A percentile compares a stretch with the other conserved stretches of the same genome.
These are phyloP conservation scores for Pachypeltis micranthus DNA, from an alignment of 1,140 invertebrate genomes.

Conservation along the genomic window DNA sequence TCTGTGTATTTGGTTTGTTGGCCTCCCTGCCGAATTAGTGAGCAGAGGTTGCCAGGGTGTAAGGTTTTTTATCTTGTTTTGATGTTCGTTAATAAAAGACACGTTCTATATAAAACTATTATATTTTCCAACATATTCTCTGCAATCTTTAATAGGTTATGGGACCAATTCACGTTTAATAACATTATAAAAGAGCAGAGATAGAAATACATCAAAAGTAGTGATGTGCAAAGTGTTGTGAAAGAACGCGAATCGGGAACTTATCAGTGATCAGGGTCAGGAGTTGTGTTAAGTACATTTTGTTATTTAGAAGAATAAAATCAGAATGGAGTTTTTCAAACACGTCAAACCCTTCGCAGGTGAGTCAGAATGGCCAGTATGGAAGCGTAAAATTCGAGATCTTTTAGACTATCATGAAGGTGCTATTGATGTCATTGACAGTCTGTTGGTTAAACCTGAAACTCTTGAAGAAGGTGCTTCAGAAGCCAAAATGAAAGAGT, in stretches of 20 bases:
- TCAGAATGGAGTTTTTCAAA: constrained; percentile 27
- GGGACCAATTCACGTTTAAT: neutral
- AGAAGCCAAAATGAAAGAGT: constrained; percentile 5
- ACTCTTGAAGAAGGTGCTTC: constrained; percentile 17
- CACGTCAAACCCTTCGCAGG: constrained; percentile 27
- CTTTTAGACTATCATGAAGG: constrained; percentile 29
- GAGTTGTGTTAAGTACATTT: too few relatives aligned
- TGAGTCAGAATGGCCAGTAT: constrained; percentile 27
- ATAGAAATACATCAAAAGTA: too few relatives aligned
- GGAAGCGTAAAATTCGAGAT: constrained; percentile 29
- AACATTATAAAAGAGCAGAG: too few relatives aligned
- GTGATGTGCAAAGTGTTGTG: neutral
- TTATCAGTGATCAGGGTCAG: too few relatives aligned
- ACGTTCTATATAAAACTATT: too few relatives aligned
- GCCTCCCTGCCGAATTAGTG: too few relatives aligned
- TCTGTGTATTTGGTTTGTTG: too few relatives aligned
- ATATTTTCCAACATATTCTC: too few relatives aligned
- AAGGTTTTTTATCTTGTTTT: too few relatives aligned
- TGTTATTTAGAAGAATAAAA: too few relatives aligned
- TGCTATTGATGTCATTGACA: constrained; percentile 28
- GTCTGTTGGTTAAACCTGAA: constrained; percentile 25
- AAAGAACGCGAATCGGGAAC: constrained; percentile 13
- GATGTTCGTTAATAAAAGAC: too few relatives aligned
- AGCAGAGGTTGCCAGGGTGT: too few relatives aligned
- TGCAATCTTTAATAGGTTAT: neutral